Evolutionary conservation across 2,888 invertebrate species (phyloP).

Genomic region (Fissipunctia ypsillon): DNA sequence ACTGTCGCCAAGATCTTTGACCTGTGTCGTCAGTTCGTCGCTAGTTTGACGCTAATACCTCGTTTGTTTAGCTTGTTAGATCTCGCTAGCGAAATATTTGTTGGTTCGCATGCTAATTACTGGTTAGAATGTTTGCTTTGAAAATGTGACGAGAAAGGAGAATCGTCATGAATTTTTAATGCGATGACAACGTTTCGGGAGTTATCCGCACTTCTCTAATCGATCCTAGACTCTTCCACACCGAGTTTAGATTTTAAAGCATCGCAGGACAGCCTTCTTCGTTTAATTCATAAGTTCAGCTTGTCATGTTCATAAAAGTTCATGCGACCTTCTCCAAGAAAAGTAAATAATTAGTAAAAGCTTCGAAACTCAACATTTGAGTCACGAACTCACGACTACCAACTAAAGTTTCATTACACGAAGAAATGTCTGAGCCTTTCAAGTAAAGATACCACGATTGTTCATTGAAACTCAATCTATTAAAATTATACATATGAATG

Average conservation of each 20-base stretch:
- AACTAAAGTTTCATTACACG: conserved; percentile 34
- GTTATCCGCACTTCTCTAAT: neutral
- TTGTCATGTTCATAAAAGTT: conserved; percentile 1
- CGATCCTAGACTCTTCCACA: neutral
- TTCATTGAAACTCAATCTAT: conserved; percentile 55
- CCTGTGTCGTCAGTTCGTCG: conserved; percentile 39
- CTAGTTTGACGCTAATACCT: conserved; percentile 39
- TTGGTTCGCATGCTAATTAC: conserved; percentile 31
- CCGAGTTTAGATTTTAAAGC: neutral
- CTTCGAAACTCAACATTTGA: conserved; percentile 16
- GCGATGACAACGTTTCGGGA: neutral
- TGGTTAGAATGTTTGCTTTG: conserved; percentile 21
- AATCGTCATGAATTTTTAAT: neutral
- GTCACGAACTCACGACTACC: conserved; percentile 31
- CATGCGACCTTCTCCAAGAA: neutral
- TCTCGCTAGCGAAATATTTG: conserved; percentile 54
- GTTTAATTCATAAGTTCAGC: neutral
- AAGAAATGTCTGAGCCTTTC: conserved; percentile 27
- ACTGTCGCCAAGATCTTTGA: conserved; percentile 63
- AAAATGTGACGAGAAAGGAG: neutral
- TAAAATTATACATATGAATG: conserved; percentile 59
- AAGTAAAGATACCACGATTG: conserved; percentile 31
- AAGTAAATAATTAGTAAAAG: conserved; percentile 27
- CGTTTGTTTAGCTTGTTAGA: conserved; percentile 57
- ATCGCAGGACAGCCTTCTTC: neutral